These are phyloP conservation scores for Branchellion lobata DNA, from an alignment of 2,888 invertebrate species.

Conservation along the genomic window DNA sequence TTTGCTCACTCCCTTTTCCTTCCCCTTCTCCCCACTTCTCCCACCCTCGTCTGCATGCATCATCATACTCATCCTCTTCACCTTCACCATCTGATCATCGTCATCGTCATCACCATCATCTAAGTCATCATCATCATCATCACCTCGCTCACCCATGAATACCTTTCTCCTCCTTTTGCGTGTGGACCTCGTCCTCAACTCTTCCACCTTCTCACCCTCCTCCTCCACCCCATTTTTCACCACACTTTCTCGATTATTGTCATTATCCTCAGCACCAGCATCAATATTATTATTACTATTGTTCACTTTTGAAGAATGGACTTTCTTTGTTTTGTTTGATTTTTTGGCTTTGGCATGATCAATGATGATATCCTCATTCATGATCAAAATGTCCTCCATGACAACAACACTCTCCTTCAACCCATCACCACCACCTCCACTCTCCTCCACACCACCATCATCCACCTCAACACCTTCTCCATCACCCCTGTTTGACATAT, in stretches of 20 bases:
- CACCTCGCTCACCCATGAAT: not conserved
- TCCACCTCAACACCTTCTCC: not conserved
- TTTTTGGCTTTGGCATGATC: not conserved
- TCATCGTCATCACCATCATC: conserved; percentile 30
- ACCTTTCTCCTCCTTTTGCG: not conserved
- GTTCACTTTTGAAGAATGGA: no score
- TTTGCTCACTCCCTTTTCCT: no score
- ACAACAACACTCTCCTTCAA: no score
- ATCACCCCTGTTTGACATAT: not conserved
- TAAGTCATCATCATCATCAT: conserved; percentile 20
- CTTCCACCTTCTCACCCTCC: no score
- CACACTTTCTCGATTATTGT: no score
- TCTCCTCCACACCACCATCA: not conserved
- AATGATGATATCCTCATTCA: no score
- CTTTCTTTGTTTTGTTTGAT: no score
- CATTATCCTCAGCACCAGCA: no score
- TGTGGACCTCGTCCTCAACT: not conserved
- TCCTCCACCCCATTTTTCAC: no score
- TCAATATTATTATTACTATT: no score
- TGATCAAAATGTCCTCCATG: not conserved
- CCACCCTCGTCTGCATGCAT: not conserved
- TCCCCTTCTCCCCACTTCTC: not conserved
- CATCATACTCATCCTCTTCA: not conserved
- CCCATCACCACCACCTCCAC: no score
- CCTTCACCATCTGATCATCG: conserved; percentile 29